Conservation (phyloP, 2,113 vertebrate species). For the Vulpes lagopus region DNA sequence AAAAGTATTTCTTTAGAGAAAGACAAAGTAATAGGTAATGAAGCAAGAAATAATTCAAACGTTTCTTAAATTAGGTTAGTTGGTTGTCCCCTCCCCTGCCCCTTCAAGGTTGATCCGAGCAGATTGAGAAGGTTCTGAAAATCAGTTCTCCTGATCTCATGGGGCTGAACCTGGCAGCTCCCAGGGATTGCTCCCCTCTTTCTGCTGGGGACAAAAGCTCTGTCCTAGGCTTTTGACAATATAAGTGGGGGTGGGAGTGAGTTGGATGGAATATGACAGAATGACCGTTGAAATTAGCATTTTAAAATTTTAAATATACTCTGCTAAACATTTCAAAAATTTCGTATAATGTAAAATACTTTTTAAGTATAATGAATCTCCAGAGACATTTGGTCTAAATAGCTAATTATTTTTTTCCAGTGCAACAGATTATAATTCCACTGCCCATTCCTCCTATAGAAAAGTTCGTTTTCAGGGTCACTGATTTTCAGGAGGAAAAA, state of each 20-base stretch:
- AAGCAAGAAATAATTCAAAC: slow-evolving; percentile 40
- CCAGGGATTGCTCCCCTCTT: no score
- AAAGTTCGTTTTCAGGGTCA: slow-evolving; percentile 24
- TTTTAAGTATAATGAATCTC: neutral
- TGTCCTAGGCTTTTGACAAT: neutral
- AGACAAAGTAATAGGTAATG: neutral
- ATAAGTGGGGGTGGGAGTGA: neutral
- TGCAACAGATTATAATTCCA: neutral
- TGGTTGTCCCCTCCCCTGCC: fast-evolving
- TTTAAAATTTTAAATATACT: neutral
- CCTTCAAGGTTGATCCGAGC: neutral
- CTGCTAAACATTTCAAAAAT: neutral
- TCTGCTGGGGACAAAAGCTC: neutral
- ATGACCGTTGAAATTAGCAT: neutral
- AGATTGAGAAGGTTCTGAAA: neutral
- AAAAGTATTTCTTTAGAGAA: neutral
- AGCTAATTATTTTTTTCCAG: neutral
- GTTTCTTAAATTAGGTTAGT: neutral
- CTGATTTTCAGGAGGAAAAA: neutral
- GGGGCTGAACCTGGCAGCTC: neutral
- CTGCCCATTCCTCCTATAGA: neutral
- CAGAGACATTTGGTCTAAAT: neutral
- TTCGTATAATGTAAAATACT: neutral
- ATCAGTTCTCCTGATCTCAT: neutral
- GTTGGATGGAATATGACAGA: neutral